phyloP scores from a whole-genome alignment of 2,113 vertebrate genomes.

The Salvelinus alpinus region DNA sequence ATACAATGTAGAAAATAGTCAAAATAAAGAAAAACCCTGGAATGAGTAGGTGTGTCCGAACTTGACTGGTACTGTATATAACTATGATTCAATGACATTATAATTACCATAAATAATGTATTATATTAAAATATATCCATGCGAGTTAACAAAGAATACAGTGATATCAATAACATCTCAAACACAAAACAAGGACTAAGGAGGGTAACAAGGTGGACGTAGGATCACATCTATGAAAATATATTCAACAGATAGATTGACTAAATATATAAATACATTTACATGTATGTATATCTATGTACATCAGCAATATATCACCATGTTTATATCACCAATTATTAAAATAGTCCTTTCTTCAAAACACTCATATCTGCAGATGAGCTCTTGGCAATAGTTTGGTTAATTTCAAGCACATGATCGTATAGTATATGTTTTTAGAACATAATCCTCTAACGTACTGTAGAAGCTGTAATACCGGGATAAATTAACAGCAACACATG shows the following conservation, averaged over 20 bases:
- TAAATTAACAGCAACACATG: too few relatives aligned
- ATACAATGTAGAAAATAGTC: too few relatives aligned
- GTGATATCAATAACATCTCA: constrained; percentile 40
- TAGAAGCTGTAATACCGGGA: too few relatives aligned
- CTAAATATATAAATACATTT: constrained; percentile 74
- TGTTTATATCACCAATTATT: constrained; percentile 73
- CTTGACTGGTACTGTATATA: too few relatives aligned
- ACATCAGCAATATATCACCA: constrained; percentile 67
- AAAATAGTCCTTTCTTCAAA: constrained; percentile 59
- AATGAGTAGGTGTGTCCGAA: too few relatives aligned
- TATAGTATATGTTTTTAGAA: not conserved
- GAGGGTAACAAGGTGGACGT: constrained; percentile 47
- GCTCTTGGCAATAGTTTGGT: constrained; percentile 42
- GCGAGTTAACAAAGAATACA: constrained; percentile 62
- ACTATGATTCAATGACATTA: constrained; percentile 36
- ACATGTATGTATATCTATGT: constrained; percentile 68
- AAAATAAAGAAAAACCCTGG: too few relatives aligned
- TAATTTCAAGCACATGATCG: constrained; percentile 31
- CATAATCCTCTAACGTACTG: not conserved
- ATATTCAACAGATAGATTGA: constrained; percentile 72
- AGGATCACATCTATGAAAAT: constrained; percentile 72
- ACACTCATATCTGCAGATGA: constrained; percentile 46
- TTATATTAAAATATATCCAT: constrained; percentile 68
- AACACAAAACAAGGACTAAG: constrained; percentile 52
- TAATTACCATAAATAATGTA: constrained; percentile 62